Conservation (phyloP, 1,140 invertebrate genomes). For the Tyrophagus putrescentiae region DNA sequence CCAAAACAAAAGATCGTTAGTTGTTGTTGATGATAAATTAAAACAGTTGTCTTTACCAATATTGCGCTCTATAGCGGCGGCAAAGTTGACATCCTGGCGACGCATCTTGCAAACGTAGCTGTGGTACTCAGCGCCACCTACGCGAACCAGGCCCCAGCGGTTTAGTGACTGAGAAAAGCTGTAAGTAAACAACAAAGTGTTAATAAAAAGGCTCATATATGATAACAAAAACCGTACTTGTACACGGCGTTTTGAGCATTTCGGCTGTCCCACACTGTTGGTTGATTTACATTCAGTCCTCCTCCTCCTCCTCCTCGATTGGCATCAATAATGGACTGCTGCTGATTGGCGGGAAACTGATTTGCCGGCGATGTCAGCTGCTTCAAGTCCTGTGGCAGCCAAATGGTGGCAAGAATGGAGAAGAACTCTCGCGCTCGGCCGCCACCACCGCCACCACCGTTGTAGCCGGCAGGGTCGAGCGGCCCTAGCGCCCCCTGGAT, state of each 20-base stretch:
- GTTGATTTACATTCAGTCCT: too few relatives aligned
- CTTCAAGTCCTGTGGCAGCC: too few relatives aligned
- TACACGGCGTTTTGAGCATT: conserved; percentile 44
- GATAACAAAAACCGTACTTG: conserved; percentile 32
- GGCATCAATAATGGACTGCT: not conserved
- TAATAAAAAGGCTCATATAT: conserved; percentile 2
- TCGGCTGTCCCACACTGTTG: conserved; percentile 29
- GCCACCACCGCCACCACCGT: not conserved
- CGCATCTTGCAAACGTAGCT: conserved; percentile 79
- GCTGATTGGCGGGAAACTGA: too few relatives aligned
- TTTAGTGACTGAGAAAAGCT: conserved; percentile 35
- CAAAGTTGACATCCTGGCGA: conserved; percentile 21
- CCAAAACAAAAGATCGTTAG: not conserved
- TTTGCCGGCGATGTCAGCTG: too few relatives aligned
- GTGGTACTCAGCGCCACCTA: conserved; percentile 54
- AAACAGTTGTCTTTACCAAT: not conserved
- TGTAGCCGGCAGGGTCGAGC: not conserved
- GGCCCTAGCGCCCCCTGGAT: too few relatives aligned
- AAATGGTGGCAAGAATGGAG: not conserved
- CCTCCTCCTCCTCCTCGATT: too few relatives aligned
- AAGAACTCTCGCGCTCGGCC: not conserved
- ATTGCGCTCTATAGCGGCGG: conserved; percentile 12
- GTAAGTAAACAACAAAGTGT: conserved; percentile 11
- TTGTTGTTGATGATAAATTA: conserved; percentile 16
- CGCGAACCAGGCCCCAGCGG: conserved; percentile 65